A percentile compares a stretch with the other conserved stretches of the same genome.
Conservation (phyloP, 2,113 vertebrate species). For the Leucoraja erinaceus region DNA sequence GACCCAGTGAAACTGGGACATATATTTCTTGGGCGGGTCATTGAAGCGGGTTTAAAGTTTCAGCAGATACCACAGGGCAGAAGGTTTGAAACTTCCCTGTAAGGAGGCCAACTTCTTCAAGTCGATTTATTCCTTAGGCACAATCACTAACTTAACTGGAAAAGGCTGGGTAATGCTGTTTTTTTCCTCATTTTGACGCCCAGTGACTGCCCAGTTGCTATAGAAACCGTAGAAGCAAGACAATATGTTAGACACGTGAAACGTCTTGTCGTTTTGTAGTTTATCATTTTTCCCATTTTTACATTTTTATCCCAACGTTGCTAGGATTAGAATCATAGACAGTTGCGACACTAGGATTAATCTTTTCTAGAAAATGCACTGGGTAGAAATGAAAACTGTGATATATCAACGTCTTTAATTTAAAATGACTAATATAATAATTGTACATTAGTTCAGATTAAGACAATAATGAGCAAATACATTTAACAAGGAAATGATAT, state of each 20-base stretch:
- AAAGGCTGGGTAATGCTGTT: not conserved
- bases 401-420: not conserved
- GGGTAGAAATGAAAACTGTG: not conserved
- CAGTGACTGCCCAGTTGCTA: not conserved
- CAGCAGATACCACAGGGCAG: not conserved
- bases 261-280: not conserved
- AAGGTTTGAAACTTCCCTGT: no score
- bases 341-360: constrained; percentile 12
- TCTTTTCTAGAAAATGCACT: not conserved
- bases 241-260: not conserved
- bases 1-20: not conserved
- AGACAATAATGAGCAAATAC: not conserved
- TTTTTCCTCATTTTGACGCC: not conserved
- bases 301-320: not conserved
- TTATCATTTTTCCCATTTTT: not conserved
- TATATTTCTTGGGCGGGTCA: not conserved
- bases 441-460: not conserved
- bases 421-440: not conserved
- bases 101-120: not conserved
- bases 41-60: not conserved
- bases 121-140: not conserved
- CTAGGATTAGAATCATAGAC: no score
- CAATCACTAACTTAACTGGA: not conserved
- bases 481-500: not conserved
- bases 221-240: no score